Base-by-base conservation (phyloP, 2,888 invertebrate genomes). In the Orchestes rusci region DNA sequence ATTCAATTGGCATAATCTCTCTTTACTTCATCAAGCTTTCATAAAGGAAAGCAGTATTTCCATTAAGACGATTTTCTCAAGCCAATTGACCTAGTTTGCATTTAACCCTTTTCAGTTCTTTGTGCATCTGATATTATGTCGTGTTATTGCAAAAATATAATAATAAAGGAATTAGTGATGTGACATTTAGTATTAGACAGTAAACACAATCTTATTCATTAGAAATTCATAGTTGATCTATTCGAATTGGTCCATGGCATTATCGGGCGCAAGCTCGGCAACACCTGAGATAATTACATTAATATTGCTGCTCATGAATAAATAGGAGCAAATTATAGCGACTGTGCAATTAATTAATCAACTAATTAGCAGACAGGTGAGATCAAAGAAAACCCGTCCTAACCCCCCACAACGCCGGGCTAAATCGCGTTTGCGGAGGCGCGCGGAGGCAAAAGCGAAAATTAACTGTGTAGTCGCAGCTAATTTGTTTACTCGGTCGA, bases 291-390 rank as follows among this genome's bases (percentile, higher is more conserved):
- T 66, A 65, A 66, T 66, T 64, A 64, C 61, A 63, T 66, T 66
- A 66, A 63, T 63, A 64, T 60, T 61, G 65, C 58, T 66, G 65
- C 65, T 67, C 66, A 67, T 67, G 62, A 66, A 67, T 66, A 67
- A 66, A 64, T 59, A 61, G 57, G 58, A 55, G 61, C 64, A 62
- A 65, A 66, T 66, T 65, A 65, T 61, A 64, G 62, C 60, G 64
- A 64, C 63, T 65, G 63, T 61, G 67, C 67, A 65, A 66, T 67
- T 68, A 68, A 66, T 66, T 67, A 68, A 68, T 67, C 65, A 68
- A 63, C 56, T 66, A 67, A 68, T 68, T 67, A 67, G 63, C 60
- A 62, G 65, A 60, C 64, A 60, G 61, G 59, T 57, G 53, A 64
- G 66, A 66, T 66, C 67, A 67, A 67, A 67, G 66, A 55, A 47